These are phyloP conservation scores for Ophthalmolycus amberensis DNA, from an alignment of 2,113 vertebrate species.

Conservation along the genomic window DNA sequence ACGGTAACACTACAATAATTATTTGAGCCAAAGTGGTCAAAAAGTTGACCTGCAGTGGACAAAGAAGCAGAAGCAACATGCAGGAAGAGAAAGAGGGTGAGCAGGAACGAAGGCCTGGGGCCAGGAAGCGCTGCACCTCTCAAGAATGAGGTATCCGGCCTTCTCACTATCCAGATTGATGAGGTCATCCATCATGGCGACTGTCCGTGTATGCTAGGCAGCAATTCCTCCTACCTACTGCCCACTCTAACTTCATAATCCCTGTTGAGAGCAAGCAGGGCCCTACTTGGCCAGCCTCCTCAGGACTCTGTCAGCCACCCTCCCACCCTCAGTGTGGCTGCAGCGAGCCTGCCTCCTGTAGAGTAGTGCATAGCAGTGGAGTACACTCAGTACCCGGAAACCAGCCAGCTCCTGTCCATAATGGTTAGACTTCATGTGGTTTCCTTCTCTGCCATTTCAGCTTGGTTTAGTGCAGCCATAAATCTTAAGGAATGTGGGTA, in stretches of 20 bases:
- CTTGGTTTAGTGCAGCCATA: conserved; percentile 47
- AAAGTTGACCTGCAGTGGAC: neutral
- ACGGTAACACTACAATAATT: neutral
- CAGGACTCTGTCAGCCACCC: conserved; percentile 36
- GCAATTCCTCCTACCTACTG: conserved; percentile 20
- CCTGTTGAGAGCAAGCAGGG: neutral
- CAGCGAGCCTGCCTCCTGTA: conserved; percentile 36
- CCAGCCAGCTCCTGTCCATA: conserved; percentile 65
- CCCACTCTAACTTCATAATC: conserved; percentile 31
- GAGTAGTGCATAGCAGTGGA: conserved; percentile 39
- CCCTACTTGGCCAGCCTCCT: conserved; percentile 26
- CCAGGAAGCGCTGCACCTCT: conserved; percentile 59
- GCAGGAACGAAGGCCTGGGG: conserved; percentile 20
- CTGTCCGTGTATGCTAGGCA: conserved; percentile 2
- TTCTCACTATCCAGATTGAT: conserved; percentile 59
- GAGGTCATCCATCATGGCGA: conserved; percentile 65
- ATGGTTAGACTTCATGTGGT: conserved; percentile 71
- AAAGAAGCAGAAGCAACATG: neutral
- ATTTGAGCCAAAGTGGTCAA: conserved; percentile 1
- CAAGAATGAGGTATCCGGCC: conserved; percentile 53
- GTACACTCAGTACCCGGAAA: conserved; percentile 66
- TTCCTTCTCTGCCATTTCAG: conserved; percentile 61
- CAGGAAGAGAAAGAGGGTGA: conserved; percentile 24
- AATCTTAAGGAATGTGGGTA: conserved; percentile 68
- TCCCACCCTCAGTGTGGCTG: conserved; percentile 27